Evolutionary conservation across 1,140 invertebrate species (phyloP).

Genomic region (Gonatopus flavifemur): DNA sequence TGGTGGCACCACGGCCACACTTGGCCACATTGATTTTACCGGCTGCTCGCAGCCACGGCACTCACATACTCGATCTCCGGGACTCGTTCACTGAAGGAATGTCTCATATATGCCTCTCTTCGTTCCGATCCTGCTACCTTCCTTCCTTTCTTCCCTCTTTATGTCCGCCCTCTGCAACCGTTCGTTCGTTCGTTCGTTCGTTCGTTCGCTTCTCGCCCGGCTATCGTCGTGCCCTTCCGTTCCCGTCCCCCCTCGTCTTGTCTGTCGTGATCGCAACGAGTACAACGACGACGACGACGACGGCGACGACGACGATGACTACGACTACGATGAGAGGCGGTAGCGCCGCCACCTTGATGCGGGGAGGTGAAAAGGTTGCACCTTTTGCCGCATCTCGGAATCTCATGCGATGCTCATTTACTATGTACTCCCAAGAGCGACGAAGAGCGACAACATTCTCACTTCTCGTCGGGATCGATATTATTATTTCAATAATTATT

Average conservation of each 20-base stretch:
- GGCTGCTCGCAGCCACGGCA: constrained; percentile 46
- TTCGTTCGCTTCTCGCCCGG: constrained; percentile 15
- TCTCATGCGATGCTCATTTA: constrained; percentile 48
- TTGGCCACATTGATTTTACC: constrained; percentile 54
- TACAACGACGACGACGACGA: background rate
- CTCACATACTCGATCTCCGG: constrained; percentile 36
- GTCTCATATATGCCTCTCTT: constrained; percentile 42
- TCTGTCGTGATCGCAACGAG: background rate
- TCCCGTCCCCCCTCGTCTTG: constrained; percentile 7
- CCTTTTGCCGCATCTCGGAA: constrained; percentile 52
- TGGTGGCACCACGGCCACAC: constrained; percentile 40
- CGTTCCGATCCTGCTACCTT: constrained; percentile 13
- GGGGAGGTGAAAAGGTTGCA: constrained; percentile 44
- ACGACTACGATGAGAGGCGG: too few species aligned
- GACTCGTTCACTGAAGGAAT: constrained; percentile 45
- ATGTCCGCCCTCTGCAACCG: background rate
- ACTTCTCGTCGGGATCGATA: too few species aligned
- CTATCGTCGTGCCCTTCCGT: constrained; percentile 5
- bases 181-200: constrained; percentile 7
- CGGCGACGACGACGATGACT: too few species aligned
- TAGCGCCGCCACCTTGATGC: constrained; percentile 24
- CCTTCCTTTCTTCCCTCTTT: background rate
- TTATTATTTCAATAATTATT: too few species aligned
- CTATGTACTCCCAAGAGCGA: constrained; percentile 23
- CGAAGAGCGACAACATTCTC: constrained; percentile 20